Evolutionary conservation across 2,888 invertebrate genomes (phyloP).

Genomic region (Corythucha ciliata): DNA sequence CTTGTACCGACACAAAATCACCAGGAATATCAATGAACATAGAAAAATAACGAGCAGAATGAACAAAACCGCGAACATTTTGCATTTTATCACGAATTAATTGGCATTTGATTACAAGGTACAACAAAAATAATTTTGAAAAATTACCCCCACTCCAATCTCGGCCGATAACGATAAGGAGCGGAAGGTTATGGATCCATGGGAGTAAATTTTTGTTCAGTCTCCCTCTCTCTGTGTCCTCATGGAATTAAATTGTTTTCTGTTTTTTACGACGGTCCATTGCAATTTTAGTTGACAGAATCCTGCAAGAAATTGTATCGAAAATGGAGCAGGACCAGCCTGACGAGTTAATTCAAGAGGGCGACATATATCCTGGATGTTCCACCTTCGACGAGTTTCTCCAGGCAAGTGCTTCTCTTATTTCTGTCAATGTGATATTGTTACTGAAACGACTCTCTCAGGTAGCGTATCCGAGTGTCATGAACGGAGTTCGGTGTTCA

Average conservation of each 20-base stretch:
- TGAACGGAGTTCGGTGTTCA: constrained; percentile 58
- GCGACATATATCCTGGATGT: constrained; percentile 20
- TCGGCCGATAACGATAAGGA: too few relatives aligned
- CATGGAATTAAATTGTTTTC: neutral
- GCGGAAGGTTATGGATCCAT: too few relatives aligned
- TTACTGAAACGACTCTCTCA: constrained; percentile 38
- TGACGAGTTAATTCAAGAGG: constrained; percentile 14
- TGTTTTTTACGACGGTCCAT: neutral
- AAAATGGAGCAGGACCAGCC: too few relatives aligned
- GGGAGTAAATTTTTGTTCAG: too few relatives aligned
- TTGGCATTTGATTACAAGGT: too few relatives aligned
- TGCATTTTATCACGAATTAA: too few relatives aligned
- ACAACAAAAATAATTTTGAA: too few relatives aligned
- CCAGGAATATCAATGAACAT: constrained; percentile 21
- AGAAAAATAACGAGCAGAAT: constrained; percentile 16
- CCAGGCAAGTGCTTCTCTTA: constrained; percentile 7
- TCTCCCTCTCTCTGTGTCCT: too few relatives aligned
- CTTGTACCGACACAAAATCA: constrained; percentile 26
- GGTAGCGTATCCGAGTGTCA: constrained; percentile 56
- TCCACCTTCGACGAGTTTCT: constrained; percentile 19
- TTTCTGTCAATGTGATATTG: constrained; percentile 1
- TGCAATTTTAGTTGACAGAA: neutral
- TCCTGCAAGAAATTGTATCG: too few relatives aligned
- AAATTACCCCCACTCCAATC: too few relatives aligned
- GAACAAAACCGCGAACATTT: constrained; percentile 16